Evolutionary conservation across 2,113 vertebrate species (phyloP).

Genomic region (Hippocampus mohnikei): DNA sequence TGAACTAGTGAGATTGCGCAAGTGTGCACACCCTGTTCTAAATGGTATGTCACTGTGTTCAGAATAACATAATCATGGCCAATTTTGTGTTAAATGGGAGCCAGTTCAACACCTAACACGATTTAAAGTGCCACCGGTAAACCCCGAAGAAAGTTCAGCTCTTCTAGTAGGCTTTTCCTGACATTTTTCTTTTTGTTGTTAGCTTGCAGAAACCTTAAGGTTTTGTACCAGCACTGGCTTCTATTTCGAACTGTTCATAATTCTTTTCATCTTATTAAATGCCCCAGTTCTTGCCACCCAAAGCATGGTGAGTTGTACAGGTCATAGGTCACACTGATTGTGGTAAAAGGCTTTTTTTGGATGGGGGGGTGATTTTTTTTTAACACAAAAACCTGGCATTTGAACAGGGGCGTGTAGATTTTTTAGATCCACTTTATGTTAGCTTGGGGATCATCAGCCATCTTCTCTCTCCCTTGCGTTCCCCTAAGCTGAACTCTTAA

Average conservation of each 20-base stretch:
- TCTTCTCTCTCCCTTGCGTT: conserved; percentile 31
- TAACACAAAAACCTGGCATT: not conserved
- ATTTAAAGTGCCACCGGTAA: too few species aligned
- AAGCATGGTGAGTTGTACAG: not conserved
- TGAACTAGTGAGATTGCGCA: too few species aligned
- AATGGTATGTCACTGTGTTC: too few species aligned
- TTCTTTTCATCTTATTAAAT: not conserved
- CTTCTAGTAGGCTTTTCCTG: too few species aligned
- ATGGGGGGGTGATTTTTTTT: not conserved
- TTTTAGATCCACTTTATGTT: not conserved
- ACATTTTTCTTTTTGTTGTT: too few species aligned
- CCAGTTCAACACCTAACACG: too few species aligned
- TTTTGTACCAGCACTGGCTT: too few species aligned
- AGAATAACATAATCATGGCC: too few species aligned
- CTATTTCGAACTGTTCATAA: not conserved
- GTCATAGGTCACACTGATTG: not conserved
- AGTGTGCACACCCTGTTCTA: too few species aligned
- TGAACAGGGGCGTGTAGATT: not conserved
- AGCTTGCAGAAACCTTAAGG: too few species aligned
- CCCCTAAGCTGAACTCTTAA: conserved; percentile 58
- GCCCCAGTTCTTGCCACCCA: not conserved
- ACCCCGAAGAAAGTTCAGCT: too few species aligned
- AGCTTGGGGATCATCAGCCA: not conserved
- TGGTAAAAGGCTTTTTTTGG: not conserved
- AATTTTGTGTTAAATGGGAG: too few species aligned